Conservation (phyloP, 2,888 invertebrate genomes). For the Anodontia alba region DNA sequence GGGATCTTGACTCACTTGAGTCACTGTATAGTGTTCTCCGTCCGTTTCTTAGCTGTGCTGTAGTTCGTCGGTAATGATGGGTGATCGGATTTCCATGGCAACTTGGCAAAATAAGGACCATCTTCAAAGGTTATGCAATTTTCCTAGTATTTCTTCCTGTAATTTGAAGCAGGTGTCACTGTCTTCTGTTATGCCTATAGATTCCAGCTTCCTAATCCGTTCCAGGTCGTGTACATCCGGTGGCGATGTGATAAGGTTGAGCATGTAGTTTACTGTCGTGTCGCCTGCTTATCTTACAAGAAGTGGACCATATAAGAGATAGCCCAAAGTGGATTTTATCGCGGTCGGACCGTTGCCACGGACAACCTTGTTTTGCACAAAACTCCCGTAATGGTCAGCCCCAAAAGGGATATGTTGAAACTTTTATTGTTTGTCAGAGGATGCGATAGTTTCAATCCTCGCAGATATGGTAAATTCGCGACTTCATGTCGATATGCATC, state of each 20-base stretch:
- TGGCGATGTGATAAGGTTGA: too few species aligned
- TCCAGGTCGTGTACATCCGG: too few species aligned
- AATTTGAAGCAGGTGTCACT: neutral
- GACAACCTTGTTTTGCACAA: slow-evolving; percentile 39
- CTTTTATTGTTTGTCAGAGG: slow-evolving; percentile 18
- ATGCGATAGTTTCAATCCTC: slow-evolving; percentile 42
- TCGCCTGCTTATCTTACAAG: too few species aligned
- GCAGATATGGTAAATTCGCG: slow-evolving; percentile 17
- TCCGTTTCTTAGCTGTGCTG: slow-evolving; percentile 6
- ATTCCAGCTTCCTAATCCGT: too few species aligned
- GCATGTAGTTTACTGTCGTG: too few species aligned
- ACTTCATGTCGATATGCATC: neutral
- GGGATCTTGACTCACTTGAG: slow-evolving; percentile 20
- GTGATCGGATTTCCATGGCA: slow-evolving; percentile 41
- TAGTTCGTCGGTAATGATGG: slow-evolving; percentile 33
- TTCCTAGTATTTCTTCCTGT: neutral
- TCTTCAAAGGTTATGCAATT: slow-evolving; percentile 24
- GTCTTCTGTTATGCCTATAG: slow-evolving; percentile 29
- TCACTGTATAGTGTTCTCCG: too few species aligned
- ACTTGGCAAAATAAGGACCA: slow-evolving; percentile 27
- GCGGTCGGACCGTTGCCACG: slow-evolving; percentile 47
- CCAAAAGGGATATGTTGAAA: slow-evolving; percentile 38
- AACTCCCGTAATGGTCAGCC: slow-evolving; percentile 53
- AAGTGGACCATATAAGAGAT: too few species aligned
- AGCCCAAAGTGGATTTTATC: slow-evolving; percentile 13